Evolutionary conservation across 2,888 invertebrate species (phyloP), one percentile per base, ranked within the genome.

Genomic region (Salticus scenicus): DNA sequence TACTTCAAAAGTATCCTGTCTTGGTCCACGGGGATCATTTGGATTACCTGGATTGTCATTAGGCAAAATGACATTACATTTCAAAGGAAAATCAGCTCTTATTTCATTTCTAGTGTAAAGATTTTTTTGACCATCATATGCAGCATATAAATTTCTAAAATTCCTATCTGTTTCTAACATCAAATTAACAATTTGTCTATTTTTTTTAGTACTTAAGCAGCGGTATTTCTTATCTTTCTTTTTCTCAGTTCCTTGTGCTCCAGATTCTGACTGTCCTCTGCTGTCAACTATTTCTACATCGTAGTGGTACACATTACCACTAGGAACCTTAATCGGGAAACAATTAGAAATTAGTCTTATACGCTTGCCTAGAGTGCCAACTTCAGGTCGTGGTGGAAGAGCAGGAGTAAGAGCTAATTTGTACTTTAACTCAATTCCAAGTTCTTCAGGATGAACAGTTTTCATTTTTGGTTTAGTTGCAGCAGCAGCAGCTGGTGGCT

Each of bases 91-190:
- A 12, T 20, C 41, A 14, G 24, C 33, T n/a, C 41, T 31, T 41
- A 93, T 89, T 20, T 91, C 90, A 66, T 92, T 92, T 67, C 92
- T 88, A 73, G 92, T 93, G 90, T 93, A 93, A 87, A 93, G 90
- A 89, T 93, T 93, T 87, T 92, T 91, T 79, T 92, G 91, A 41
- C 93, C 93, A 89, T 93, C 93, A 90, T 93, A 93, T 31, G 93
- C 93, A 1, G 92, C 92, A 64, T 91, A 90, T 47, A 90, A 90
- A 76, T 90, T 89, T 89, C 91, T 91, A 72, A 92, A 91, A 80
- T 91, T 90, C 41, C 90, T 89, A 88, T 92, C 91, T 1, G 90
- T 90, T 74, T 89, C 89, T 2, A 92, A 91, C 91, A 92, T 91
- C 28, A 91, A 91, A 75, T 92, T 91, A 33, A 92, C 90, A 63